These are phyloP conservation scores for Apis florea DNA, from an alignment of 1,140 invertebrate species.

Conservation along the genomic window DNA sequence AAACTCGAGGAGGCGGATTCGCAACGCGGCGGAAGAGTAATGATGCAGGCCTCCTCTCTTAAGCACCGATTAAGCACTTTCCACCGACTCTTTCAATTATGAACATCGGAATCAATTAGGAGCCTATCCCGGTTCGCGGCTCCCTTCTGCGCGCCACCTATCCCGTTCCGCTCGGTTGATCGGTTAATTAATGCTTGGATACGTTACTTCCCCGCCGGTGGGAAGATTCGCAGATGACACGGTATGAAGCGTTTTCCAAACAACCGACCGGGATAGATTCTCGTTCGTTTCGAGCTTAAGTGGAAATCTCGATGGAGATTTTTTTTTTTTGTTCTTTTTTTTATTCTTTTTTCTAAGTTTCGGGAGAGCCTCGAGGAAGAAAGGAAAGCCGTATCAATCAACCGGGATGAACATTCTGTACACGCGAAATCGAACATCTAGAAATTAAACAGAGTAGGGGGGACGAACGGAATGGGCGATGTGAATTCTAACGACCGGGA, in stretches of 20 bases:
- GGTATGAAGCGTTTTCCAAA: background rate
- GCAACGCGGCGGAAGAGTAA: constrained; percentile 5
- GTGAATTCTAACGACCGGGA: background rate
- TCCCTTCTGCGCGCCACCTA: background rate
- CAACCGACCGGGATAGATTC: too few relatives aligned
- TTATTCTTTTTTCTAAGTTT: background rate
- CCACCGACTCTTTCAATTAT: constrained; percentile 32
- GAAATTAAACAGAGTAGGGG: background rate
- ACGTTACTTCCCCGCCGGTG: background rate
- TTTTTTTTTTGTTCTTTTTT: background rate
- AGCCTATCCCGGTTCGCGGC: background rate
- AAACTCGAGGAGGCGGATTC: constrained; percentile 47
- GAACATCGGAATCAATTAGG: constrained; percentile 19
- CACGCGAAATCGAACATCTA: background rate
- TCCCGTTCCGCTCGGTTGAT: background rate
- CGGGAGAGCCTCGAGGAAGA: background rate
- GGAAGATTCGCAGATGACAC: constrained; percentile 16
- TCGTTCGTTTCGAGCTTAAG: background rate
- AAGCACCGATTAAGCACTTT: constrained; percentile 32
- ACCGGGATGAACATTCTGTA: background rate
- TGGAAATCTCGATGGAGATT: background rate
- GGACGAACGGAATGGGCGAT: background rate
- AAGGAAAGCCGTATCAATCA: background rate
- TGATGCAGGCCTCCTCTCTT: background rate
- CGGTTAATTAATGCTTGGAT: constrained; percentile 23